Base-by-base conservation (phyloP, 2,113 vertebrate genomes). In the Charadrius vociferus region DNA sequence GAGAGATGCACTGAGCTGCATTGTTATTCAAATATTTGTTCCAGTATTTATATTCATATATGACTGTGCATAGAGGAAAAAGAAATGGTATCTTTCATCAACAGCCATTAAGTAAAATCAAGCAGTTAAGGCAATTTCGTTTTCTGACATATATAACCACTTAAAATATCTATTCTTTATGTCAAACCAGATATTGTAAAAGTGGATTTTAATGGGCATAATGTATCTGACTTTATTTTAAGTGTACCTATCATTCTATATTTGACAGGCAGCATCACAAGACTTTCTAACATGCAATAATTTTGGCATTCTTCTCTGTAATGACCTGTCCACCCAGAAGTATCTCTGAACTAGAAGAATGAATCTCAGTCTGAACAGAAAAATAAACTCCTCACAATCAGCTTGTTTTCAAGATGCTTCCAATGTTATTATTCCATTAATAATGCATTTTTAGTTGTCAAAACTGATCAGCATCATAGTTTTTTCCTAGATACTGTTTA, bases 361-460 rank as follows among this genome's bases (percentile, higher is more conserved):
- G 89, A 89, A 87, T 91, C 91, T 91, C 37, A 34, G 45, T 72
- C 72, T 30, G 85, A 95, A 88, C 41, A 87, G 89, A 93, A 95
- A 97, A 97, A 95, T 94, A 95, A 97, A 97, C 92, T 95, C 86
- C 55, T 75, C 72, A 88, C 93, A 92, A 90, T 95, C 97, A 68
- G 83, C 86, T 97, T 95, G 90, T 95, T 79, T 97, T 98, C 96
- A 95, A 96, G 98, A 96, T 86, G 84, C 91, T 96, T 97, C 96
- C 97, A 94, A 87, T 82, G 82, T 96, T 97, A 97, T 98, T 97
- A 97, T 98, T 97, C 97, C 97, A 98, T 98, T 98, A 98, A 98
- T 98, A 98, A 98, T 98, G 97, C 95, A 98, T 98, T 98, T 98
- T 97, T 93, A 91, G 89, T 97, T 98, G 98, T 98, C 98, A 98